These are phyloP conservation scores for Daubentonia madagascariensis DNA, from an alignment of 2,113 vertebrate genomes.

Conservation along the genomic window DNA sequence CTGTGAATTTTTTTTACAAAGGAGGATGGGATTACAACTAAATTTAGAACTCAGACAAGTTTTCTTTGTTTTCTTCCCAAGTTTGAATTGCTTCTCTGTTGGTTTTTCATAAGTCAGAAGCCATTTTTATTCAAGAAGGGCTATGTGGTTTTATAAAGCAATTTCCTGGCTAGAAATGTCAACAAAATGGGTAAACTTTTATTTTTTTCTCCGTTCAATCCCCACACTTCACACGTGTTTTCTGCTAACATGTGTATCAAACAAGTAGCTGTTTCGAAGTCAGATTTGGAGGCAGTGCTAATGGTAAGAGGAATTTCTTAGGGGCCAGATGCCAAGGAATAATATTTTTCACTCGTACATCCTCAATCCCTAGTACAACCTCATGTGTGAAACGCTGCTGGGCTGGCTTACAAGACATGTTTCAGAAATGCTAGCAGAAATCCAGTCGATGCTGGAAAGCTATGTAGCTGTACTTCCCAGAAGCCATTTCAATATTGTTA, in stretches of 20 bases:
- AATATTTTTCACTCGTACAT: not conserved
- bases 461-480: not conserved
- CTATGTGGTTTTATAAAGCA: constrained; percentile 19
- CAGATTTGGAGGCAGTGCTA: constrained; percentile 13
- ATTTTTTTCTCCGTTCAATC: not conserved
- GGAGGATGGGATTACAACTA: constrained; percentile 1
- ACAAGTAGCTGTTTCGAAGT: constrained; percentile 14
- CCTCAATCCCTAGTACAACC: not conserved
- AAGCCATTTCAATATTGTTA: not conserved
- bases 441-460: not conserved
- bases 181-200: not conserved
- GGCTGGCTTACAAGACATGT: not conserved
- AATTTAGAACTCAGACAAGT: constrained; percentile 18
- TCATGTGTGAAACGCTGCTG: constrained; percentile 8
- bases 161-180: not conserved
- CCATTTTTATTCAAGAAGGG: constrained; percentile 50
- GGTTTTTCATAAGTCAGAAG: not conserved
- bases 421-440: not conserved
- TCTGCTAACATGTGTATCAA: not conserved
- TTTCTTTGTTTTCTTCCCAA: constrained; percentile 51
- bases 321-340: not conserved
- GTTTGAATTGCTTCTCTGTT: constrained; percentile 28
- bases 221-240: not conserved
- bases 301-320: not conserved
- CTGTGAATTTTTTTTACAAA: not conserved